phyloP scores from a whole-genome alignment of 2,888 invertebrate species.

The Drosophila paranaensis region DNA sequence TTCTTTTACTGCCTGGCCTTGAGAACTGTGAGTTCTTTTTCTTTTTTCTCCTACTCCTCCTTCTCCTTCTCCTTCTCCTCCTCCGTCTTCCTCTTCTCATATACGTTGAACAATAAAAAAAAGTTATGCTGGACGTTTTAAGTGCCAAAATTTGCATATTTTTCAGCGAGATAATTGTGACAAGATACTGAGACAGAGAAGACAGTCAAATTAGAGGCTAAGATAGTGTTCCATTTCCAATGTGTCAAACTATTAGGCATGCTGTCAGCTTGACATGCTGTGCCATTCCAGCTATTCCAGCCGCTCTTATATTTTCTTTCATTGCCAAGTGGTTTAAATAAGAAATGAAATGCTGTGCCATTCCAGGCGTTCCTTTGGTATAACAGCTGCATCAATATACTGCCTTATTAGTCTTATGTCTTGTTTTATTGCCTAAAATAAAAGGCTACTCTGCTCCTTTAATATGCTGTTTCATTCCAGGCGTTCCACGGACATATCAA shows the following conservation, averaged over 20 bases:
- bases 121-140: constrained; percentile 35
- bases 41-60: neutral
- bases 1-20: constrained; percentile 53
- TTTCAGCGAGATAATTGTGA: constrained; percentile 34
- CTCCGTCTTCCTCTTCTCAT: neutral
- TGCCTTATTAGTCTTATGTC: neutral
- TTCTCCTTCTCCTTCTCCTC: neutral
- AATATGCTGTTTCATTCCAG: neutral
- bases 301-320: neutral
- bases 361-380: neutral
- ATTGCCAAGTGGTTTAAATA: neutral
- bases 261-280: neutral
- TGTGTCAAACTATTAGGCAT: neutral
- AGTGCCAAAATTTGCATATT: constrained; percentile 50
- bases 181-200: neutral
- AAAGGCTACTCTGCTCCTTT: too few species aligned
- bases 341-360: neutral
- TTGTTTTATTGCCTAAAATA: neutral
- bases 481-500: neutral
- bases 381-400: too few species aligned
- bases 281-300: neutral
- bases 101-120: constrained; percentile 19
- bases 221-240: neutral
- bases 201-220: neutral
- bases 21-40: constrained; percentile 21